A percentile compares a stretch with the other conserved stretches of the same genome.
Evolutionary conservation across 2,888 invertebrate species (phyloP).

Genomic region (Caenorhabditis sp.): DNA sequence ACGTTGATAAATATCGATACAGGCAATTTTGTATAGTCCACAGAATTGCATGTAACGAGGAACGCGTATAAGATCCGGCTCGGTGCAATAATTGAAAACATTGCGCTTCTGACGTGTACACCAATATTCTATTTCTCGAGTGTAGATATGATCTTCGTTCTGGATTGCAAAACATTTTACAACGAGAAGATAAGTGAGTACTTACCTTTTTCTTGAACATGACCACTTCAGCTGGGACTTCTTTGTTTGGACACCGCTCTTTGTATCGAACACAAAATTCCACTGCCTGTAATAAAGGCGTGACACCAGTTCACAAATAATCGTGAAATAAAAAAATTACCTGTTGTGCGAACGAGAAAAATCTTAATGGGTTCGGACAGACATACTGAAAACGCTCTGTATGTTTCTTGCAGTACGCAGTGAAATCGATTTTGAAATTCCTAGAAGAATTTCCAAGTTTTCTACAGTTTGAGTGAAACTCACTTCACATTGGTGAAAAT

Average conservation of each 20-base stretch:
- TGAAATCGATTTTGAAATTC: conserved; percentile 42
- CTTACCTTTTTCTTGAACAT: conserved; percentile 36
- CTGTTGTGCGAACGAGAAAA: conserved; percentile 46
- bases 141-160: conserved; percentile 52
- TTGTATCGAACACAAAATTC: conserved; percentile 52
- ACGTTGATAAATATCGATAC: conserved; percentile 46
- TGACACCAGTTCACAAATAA: too few species aligned
- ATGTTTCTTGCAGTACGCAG: conserved; percentile 46
- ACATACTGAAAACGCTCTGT: conserved; percentile 48
- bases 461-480: not conserved
- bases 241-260: conserved; percentile 44
- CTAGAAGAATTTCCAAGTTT: conserved; percentile 8
- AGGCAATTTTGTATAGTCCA: conserved; percentile 43
- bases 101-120: conserved; percentile 40
- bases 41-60: conserved; percentile 45
- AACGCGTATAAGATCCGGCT: conserved; percentile 46
- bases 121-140: conserved; percentile 44
- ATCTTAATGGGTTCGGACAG: conserved; percentile 51
- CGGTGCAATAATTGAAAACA: conserved; percentile 51
- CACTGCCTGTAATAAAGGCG: conserved; percentile 45
- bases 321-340: too few species aligned
- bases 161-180: conserved; percentile 6
- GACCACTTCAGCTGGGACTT: conserved; percentile 41
- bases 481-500: conserved; percentile 50
- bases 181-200: not conserved